A percentile compares a stretch with the other conserved stretches of the same genome.
These are phyloP conservation scores for Oenanthe oenanthe DNA, from an alignment of 2,113 vertebrate genomes.

Conservation along the genomic window DNA sequence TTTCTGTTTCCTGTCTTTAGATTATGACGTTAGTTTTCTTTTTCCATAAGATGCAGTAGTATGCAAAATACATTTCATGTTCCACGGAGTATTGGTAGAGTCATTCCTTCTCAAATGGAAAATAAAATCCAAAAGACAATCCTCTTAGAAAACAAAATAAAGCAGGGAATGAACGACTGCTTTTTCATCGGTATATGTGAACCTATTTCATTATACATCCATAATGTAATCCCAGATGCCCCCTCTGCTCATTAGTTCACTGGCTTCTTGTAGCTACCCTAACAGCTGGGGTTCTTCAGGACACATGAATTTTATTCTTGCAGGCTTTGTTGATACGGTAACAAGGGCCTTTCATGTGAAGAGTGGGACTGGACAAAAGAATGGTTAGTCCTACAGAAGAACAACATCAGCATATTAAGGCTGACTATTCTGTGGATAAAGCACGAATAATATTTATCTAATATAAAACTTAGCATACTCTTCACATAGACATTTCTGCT, in stretches of 20 bases:
- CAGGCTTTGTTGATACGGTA: not conserved
- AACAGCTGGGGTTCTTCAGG: not conserved
- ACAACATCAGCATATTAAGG: not conserved
- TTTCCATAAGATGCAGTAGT: not conserved
- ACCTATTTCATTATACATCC: not conserved
- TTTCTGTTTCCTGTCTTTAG: not conserved
- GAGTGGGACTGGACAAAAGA: not conserved
- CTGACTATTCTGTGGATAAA: not conserved
- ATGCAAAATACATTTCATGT: not conserved
- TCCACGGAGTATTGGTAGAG: not conserved
- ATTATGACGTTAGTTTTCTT: not conserved
- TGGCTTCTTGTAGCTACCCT: not conserved
- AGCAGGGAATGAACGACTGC: not conserved
- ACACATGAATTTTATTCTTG: not conserved
- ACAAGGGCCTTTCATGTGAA: not conserved
- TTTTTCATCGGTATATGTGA: not conserved
- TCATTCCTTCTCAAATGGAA: not conserved
- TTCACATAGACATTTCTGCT: not conserved
- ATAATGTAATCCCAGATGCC: not conserved
- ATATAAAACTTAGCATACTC: not conserved
- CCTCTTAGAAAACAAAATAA: not conserved
- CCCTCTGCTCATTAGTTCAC: not conserved
- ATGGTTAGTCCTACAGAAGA: not conserved
- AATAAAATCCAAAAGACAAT: not conserved
- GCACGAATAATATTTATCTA: not conserved